These are phyloP conservation scores for Phallusia fumigata DNA, from an alignment of 23 tunicate species.

Conservation along the genomic window DNA sequence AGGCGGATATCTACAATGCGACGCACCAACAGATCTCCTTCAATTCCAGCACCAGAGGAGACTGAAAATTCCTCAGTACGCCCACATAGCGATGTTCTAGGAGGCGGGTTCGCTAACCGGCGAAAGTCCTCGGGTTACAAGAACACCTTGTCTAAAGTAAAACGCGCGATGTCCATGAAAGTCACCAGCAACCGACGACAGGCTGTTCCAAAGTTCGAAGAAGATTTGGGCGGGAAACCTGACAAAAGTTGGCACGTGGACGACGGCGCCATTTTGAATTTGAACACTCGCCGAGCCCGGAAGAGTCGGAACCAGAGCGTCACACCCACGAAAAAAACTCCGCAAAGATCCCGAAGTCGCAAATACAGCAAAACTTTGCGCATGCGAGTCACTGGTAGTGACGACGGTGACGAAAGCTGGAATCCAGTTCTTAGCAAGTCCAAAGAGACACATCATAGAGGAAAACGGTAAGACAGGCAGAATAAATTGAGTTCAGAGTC, in stretches of 20 bases:
- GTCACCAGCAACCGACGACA: not conserved
- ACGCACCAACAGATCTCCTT: not conserved
- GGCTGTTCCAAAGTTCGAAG: not conserved
- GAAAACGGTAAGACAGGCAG: no score
- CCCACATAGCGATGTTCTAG: not conserved
- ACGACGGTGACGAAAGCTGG: not conserved
- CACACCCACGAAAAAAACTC: not conserved
- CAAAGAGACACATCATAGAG: not conserved
- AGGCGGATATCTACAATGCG: constrained; percentile 4
- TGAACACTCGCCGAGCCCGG: constrained; percentile 3
- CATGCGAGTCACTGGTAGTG: not conserved
- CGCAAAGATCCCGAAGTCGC: not conserved
- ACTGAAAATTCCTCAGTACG: not conserved
- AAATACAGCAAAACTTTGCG: not conserved
- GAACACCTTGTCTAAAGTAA: not conserved
- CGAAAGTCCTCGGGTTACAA: not conserved
- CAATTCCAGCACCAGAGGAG: no score
- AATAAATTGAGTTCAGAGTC: no score
- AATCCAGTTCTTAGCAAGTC: not conserved
- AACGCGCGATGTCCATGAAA: constrained; percentile 16
- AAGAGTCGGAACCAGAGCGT: not conserved
- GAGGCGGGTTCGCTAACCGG: not conserved
- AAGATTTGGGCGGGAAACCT: not conserved
- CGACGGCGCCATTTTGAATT: constrained; percentile 9
- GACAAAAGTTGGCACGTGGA: constrained; percentile 3